Conservation (phyloP, 2,888 invertebrate species). For the Scaptomyza parva region DNA sequence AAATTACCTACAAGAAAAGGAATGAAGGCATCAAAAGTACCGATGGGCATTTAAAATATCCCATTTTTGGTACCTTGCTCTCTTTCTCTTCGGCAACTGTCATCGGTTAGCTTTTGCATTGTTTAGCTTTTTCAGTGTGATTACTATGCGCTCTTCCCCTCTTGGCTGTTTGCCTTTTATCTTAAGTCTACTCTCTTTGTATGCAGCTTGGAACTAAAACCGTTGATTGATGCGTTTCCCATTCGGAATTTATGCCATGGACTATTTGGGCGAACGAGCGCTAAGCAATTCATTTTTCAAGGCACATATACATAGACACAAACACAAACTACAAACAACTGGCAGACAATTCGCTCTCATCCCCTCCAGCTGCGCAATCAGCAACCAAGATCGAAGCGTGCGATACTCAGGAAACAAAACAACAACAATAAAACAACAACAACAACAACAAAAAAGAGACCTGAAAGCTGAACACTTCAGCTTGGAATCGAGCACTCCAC, state of each 20-base stretch:
- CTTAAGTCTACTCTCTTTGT: constrained; percentile 29
- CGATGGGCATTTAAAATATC: neutral
- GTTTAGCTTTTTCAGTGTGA: neutral
- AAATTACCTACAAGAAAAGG: no score
- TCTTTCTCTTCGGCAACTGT: no score
- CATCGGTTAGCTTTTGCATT: neutral
- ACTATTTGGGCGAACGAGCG: constrained; percentile 73
- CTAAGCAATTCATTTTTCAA: constrained; percentile 76
- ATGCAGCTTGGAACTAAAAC: constrained; percentile 55
- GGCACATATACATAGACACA: constrained; percentile 26
- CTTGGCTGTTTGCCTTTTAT: neutral
- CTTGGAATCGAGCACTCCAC: constrained; percentile 11
- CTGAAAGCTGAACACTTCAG: constrained; percentile 33
- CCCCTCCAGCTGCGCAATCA: constrained; percentile 72
- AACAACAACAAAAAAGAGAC: constrained; percentile 15
- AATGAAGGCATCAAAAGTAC: neutral
- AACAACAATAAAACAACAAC: constrained; percentile 11
- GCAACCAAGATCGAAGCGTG: constrained; percentile 74
- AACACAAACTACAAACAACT: neutral
- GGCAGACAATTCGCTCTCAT: constrained; percentile 26
- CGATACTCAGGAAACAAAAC: constrained; percentile 63
- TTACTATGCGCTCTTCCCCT: neutral
- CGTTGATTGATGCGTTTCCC: constrained; percentile 80
- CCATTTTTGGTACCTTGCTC: neutral
- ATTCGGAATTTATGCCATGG: constrained; percentile 80